Evolutionary conservation across 2,888 invertebrate species (phyloP).

Genomic region (Torymus aiolomorphi): DNA sequence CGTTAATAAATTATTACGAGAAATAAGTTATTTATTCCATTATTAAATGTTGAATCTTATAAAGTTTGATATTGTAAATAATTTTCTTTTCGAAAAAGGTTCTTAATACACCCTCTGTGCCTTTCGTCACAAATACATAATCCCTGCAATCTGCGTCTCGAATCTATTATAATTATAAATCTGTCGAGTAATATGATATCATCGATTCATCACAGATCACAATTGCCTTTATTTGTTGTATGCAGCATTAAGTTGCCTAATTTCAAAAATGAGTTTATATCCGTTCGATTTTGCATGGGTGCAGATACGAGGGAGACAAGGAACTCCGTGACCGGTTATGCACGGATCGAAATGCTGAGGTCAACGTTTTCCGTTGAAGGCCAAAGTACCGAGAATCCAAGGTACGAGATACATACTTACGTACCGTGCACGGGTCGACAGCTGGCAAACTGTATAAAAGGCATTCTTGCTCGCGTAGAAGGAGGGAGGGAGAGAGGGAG

Average conservation of each 20-base stretch:
- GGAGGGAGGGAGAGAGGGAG: slow-evolving; percentile 2
- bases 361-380: slow-evolving; percentile 73
- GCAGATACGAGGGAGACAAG: slow-evolving; percentile 30
- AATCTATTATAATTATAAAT: neutral
- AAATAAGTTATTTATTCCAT: no score
- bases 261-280: no score
- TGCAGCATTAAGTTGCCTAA: neutral
- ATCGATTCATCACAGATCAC: neutral
- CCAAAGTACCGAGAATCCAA: slow-evolving; percentile 66
- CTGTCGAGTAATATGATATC: neutral
- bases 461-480: slow-evolving; percentile 3
- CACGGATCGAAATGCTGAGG: slow-evolving; percentile 70
- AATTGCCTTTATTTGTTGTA: slow-evolving; percentile 48
- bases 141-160: no score
- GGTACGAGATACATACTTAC: slow-evolving; percentile 42
- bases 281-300: neutral
- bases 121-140: no score
- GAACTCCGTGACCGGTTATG: slow-evolving; percentile 69
- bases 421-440: slow-evolving; percentile 22
- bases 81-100: no score
- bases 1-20: no score
- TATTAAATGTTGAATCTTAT: no score
- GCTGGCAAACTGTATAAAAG: slow-evolving; percentile 32
- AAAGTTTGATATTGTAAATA: no score
- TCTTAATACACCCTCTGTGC: no score